A percentile compares a stretch with the other conserved stretches of the same genome.
Conservation (phyloP, 2,797 vertebrate species). For the Notoglanidium macrostoma region DNA sequence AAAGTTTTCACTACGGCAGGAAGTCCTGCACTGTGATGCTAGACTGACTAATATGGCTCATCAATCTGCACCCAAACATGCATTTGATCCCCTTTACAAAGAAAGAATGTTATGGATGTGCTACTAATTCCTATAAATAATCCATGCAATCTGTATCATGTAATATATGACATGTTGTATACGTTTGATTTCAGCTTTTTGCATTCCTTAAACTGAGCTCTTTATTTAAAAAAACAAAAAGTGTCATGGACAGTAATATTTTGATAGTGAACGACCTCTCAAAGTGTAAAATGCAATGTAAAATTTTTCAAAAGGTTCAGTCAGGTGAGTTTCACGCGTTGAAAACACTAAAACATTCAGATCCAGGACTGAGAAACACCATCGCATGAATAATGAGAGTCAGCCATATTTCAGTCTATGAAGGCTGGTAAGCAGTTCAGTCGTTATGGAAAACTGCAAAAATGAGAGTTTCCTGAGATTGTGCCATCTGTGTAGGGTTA, state of each 20-base stretch:
- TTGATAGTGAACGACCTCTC: too few relatives aligned
- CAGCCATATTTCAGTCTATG: background rate
- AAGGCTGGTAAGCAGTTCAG: background rate
- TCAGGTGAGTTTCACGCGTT: background rate
- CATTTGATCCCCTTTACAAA: constrained; percentile 42
- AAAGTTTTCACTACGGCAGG: constrained; percentile 46
- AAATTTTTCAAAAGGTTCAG: background rate
- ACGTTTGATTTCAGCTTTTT: background rate
- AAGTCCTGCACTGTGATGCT: constrained; percentile 35
- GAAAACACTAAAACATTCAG: background rate
- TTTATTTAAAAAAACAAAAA: background rate
- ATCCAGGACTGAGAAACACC: background rate
- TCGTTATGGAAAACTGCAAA: background rate
- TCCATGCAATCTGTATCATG: constrained; percentile 21
- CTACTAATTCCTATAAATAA: constrained; percentile 49
- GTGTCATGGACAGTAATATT: constrained; percentile 23
- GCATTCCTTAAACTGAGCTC: background rate
- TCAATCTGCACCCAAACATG: constrained; percentile 43
- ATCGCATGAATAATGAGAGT: background rate
- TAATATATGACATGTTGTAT: background rate
- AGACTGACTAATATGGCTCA: constrained; percentile 34
- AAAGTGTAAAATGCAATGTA: too few relatives aligned
- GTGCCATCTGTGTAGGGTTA: background rate
- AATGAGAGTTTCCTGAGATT: background rate
- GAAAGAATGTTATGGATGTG: constrained; percentile 56